Evolutionary conservation across 1,140 invertebrate species (phyloP).

Genomic region (Trichomalopsis sarcophagae): DNA sequence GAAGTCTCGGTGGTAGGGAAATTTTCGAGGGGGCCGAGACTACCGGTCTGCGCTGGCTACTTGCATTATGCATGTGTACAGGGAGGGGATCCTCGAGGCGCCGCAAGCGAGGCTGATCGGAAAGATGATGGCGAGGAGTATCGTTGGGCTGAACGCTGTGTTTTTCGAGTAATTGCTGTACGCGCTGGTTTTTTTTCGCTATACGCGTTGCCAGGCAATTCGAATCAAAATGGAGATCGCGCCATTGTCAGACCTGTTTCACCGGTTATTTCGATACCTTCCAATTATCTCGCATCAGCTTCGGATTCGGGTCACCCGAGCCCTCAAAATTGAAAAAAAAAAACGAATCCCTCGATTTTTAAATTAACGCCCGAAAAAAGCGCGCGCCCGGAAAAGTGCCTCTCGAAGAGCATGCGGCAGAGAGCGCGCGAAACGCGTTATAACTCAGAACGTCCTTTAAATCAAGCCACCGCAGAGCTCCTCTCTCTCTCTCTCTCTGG

Average conservation of each 20-base stretch:
- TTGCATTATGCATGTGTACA: slow-evolving; percentile 58
- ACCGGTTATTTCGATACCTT: too few relatives aligned
- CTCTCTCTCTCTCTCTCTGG: not conserved
- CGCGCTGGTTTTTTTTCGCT: too few relatives aligned
- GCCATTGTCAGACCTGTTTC: too few relatives aligned
- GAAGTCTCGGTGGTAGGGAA: slow-evolving; percentile 53
- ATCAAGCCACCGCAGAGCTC: not conserved
- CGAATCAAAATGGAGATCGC: too few relatives aligned
- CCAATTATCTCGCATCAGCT: too few relatives aligned
- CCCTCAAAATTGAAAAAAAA: too few relatives aligned
- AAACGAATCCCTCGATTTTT: too few relatives aligned
- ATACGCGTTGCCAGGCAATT: too few relatives aligned
- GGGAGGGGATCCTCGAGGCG: slow-evolving; percentile 54
- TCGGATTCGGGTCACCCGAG: too few relatives aligned
- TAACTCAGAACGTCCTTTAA: slow-evolving; percentile 28
- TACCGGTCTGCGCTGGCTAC: not conserved
- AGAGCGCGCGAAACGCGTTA: not conserved
- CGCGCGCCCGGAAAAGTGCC: slow-evolving; percentile 5
- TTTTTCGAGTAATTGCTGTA: too few relatives aligned
- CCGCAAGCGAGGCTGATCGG: not conserved
- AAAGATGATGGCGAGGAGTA: not conserved
- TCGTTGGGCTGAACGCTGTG: not conserved
- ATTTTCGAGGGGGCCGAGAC: slow-evolving; percentile 28
- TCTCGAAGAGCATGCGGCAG: slow-evolving; percentile 13
- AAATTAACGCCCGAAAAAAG: too few relatives aligned